Evolutionary conservation across 2,888 invertebrate species (phyloP), one percentile per base, ranked within the genome.

Genomic region (Anthophora plumipes): DNA sequence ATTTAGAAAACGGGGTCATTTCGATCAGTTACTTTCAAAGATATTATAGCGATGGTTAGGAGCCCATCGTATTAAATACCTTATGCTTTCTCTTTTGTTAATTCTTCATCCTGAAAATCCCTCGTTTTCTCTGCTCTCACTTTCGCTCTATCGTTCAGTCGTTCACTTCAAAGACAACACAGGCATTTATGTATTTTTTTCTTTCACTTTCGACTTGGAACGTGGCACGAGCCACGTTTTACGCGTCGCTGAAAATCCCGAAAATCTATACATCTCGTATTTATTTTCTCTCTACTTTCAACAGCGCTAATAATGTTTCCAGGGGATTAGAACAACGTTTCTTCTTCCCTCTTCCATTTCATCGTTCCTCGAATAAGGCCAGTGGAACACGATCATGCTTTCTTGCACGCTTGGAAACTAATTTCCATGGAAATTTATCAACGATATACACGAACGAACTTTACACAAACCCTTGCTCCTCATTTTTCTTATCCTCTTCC

Each of bases 391-490:
- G 31, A 6, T 11, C 14, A 59, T 48, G 20, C n/a, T 48, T 48
- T 4, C 37, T 14, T 39, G 11, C 37, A 12, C 37, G 20, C 22
- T 14, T 20, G 25, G 12, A 20, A 76, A 54, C 52, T 66, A 61
- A 76, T 67, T 67, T 67, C 60, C 54, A n/a, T 41, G 66, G 60
- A 76, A 59, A 75, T 54, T 60, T 77, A 39, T 64, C 60, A 60
- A 76, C 12, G 25, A 17, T n/a, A 39, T 12, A 11, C 4, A 31
- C 50, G 12, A n/a, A 22, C 7, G 12, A 11, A 22, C 22, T 68
- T 68, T 9, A 5, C 20, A 14, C 20, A 46, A 50, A 39, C 14
- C 20, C 6, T 5, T 22, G 14, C 0, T 55, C 2, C 12, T 5
- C 8, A 6, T 5, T 17, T 8, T 8, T 11, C 20, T 20, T 37